Base-by-base conservation (phyloP, 2,888 invertebrate genomes). In the Chrysolina oricalcia region DNA sequence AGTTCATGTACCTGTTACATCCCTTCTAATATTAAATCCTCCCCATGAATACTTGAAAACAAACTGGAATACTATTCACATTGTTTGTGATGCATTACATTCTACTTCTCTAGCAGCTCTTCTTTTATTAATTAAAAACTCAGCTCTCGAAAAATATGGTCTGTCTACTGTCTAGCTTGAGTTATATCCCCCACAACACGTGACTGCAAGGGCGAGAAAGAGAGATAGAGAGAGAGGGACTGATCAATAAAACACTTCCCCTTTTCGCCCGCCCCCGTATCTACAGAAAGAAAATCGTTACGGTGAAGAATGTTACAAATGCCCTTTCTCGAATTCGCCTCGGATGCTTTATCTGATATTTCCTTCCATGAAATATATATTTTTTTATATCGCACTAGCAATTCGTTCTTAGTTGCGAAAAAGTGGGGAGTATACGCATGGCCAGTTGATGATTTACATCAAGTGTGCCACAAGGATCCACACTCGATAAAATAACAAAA, bases 231-330 rank as follows among this genome's bases (percentile, higher is more conserved):
- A 79, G 78, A 80, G 86, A 87, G 88, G 88, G 89, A 89, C 88
- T 91, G 91, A 91, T 91, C 91, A 91, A 91, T 91, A 90, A 90
- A 90, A 89, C 90, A 89, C 88, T 88, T 87, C 87, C 87, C 88
- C 87, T 85, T 86, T 85, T 84, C 86, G 82, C 86, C 86, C 84
- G 81, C 86, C 86, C 85, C 82, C 83, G 74, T 82, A 83, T 83
- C 86, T 82, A 83, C 83, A 84, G 87, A 88, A 88, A 87, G 88
- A 88, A 88, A 88, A 88, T 88, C 88, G 88, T 88, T 88, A 88
- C 87, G 81, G 87, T 86, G 86, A 88, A 87, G 87, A 87, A 87
- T 87, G 87, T 86, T 85, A 87, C 85, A 86, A 85, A 84, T 84
- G 84, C 82, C 81, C 82, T 80, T 77, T 81, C 77, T 73, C 79